Evolutionary conservation across 2,113 vertebrate species (phyloP).

Genomic region (Osmerus eperlanus): DNA sequence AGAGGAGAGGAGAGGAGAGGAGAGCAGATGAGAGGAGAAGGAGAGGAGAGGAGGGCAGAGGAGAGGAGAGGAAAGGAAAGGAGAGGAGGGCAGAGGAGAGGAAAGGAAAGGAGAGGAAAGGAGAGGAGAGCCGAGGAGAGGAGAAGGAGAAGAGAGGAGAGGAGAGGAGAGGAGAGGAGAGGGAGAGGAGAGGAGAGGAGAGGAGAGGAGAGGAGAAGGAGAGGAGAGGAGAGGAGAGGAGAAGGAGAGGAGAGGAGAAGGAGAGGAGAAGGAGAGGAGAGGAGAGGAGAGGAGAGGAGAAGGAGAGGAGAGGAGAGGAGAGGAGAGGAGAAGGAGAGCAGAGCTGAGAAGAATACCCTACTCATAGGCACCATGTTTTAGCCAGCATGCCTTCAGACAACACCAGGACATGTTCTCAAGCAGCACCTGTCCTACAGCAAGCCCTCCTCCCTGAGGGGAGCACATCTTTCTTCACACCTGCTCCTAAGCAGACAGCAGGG

Average conservation of each 20-base stretch:
- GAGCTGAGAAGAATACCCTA: neutral
- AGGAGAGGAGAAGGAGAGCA: neutral
- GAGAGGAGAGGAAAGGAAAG: neutral
- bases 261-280: neutral
- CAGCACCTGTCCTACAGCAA: slow-evolving; percentile 14
- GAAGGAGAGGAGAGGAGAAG: neutral
- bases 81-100: neutral
- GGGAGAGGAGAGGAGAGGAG: neutral
- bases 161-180: too few relatives aligned
- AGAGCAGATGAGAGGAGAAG: neutral
- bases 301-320: neutral
- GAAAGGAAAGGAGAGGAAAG: neutral
- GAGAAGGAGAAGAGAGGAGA: too few relatives aligned
- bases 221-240: neutral
- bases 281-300: neutral
- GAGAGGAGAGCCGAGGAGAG: too few relatives aligned
- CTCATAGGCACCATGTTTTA: slow-evolving; percentile 7
- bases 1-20: too few relatives aligned
- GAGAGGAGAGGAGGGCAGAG: neutral
- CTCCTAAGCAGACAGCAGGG: slow-evolving; percentile 46
- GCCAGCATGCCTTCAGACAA: slow-evolving; percentile 20
- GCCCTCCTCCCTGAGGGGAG: slow-evolving; percentile 19
- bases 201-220: neutral
- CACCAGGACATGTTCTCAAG: neutral
- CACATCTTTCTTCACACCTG: slow-evolving; percentile 35